Percentiles rank a stretch among this genome's conserved stretches.
These are phyloP conservation scores for Malurus splendens DNA, from an alignment of 2,797 vertebrate genomes.

Conservation along the genomic window DNA sequence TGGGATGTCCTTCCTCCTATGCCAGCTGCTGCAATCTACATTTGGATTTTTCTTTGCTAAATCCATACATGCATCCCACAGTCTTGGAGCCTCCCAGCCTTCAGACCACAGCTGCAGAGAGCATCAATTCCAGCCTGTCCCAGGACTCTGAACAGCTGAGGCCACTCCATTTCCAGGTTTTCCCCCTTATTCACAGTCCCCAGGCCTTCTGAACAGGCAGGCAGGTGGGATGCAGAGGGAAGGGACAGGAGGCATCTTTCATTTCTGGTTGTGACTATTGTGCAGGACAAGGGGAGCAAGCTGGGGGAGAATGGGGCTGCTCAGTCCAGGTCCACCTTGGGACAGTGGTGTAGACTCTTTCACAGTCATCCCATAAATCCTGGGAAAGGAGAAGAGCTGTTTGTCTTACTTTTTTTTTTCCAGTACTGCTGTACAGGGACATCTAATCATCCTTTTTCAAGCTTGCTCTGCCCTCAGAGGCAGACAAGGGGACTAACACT, in stretches of 20 bases:
- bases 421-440: background rate
- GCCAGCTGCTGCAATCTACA: background rate
- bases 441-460: background rate
- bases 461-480: background rate
- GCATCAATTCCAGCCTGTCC: background rate
- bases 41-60: background rate
- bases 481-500: background rate
- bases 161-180: background rate
- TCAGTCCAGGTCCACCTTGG: accelerated
- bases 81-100: background rate
- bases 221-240: background rate
- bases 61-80: background rate
- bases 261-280: background rate
- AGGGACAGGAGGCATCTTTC: background rate
- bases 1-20: background rate
- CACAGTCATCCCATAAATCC: background rate
- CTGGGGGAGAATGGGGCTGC: background rate
- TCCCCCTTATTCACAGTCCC: background rate
- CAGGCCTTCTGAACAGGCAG: background rate
- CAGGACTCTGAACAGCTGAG: background rate
- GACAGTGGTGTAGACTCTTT: background rate
- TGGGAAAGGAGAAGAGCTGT: background rate
- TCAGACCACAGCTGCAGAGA: background rate
- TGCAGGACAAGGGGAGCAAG: background rate
- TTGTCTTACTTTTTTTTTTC: background rate